Base-by-base conservation (phyloP, 2,113 vertebrate genomes). In the Chauna torquata region DNA sequence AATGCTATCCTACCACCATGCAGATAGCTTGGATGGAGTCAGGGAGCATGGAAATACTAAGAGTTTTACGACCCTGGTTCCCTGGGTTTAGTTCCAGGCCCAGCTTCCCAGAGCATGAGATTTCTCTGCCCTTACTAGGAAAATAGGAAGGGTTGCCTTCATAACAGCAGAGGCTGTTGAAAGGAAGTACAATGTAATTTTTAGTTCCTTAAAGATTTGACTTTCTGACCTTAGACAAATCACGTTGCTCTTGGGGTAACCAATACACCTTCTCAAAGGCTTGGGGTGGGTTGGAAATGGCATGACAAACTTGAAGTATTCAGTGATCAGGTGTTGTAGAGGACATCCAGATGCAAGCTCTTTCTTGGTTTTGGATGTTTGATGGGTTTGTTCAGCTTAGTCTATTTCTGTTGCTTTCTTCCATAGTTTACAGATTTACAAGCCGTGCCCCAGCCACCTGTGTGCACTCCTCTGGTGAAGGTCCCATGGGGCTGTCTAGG, bases 391-490 rank as follows among this genome's bases (percentile, higher is more conserved):
- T 19, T 90, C 19, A n/a, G 2, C 9, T 25, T 75, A 8, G 7
- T 71, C 44, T 94, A 6, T 70, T 61, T 49, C 27, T 70, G 14
- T 80, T 82, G 20, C 24, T 70, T 95, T 77, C 13, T 55, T 79
- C 61, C 49, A n/a, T 82, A 97, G 96, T 94, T 32, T 97, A 96
- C 86, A 93, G 30, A 36, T 97, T 91, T 12, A 95, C 52, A 50
- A 94, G 81, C 12, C 38, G 25, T 27, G 70, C 92, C 17, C 89
- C 94, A 15, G 36, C 61, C 66, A 5, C 10, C 36, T 40, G 61
- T 1, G 4, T 0, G 0, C 8, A 9, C 25, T 14, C 17, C 12
- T 17, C 2, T 3, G 34, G 25, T 34, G 58, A 89, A 72, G 15
- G 19, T 15, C 72, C 34, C 34, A 25, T 20, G 25, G 36, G 32